A percentile compares a stretch with the other conserved stretches of the same genome.
phyloP scores from a whole-genome alignment of 2,888 invertebrate genomes.

The Apoderus coryli region DNA sequence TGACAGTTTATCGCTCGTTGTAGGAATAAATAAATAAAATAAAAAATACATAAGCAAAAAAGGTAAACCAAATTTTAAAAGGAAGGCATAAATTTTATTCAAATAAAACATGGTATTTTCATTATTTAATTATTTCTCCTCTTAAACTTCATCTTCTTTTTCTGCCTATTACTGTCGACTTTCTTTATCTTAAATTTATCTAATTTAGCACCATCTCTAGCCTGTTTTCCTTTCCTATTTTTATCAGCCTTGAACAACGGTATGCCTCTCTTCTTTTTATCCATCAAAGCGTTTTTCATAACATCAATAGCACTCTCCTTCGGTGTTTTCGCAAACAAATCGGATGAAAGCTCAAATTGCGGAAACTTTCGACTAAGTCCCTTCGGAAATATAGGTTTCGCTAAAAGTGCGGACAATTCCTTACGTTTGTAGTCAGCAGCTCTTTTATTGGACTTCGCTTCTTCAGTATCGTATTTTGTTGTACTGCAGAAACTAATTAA shows the following conservation, averaged over 20 bases:
- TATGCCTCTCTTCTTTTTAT: constrained; percentile 20
- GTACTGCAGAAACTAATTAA: constrained; percentile 13
- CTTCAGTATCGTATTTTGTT: constrained; percentile 22
- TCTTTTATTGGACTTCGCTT: constrained; percentile 25
- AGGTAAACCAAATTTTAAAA: too few species aligned
- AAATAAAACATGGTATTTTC: too few species aligned
- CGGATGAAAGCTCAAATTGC: constrained; percentile 5
- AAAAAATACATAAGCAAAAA: too few species aligned
- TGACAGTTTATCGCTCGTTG: too few species aligned
- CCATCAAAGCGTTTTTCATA: constrained; percentile 36
- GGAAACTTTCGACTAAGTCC: constrained; percentile 54
- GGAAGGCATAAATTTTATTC: too few species aligned
- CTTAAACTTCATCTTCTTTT: too few species aligned
- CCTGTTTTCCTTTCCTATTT: constrained; percentile 7
- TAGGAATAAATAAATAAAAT: too few species aligned
- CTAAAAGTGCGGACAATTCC: constrained; percentile 38
- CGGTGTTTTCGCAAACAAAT: constrained; percentile 14
- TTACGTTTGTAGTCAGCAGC: constrained; percentile 35
- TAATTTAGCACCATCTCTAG: constrained; percentile 11
- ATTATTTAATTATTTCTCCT: too few species aligned
- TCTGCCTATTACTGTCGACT: too few species aligned
- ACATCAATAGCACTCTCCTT: constrained; percentile 37
- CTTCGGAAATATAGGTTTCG: constrained; percentile 48
- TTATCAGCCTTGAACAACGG: constrained; percentile 23
- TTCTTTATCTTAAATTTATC: constrained; percentile 12